Base-by-base conservation (phyloP, 2,888 invertebrate genomes). In the Aromia moschata region DNA sequence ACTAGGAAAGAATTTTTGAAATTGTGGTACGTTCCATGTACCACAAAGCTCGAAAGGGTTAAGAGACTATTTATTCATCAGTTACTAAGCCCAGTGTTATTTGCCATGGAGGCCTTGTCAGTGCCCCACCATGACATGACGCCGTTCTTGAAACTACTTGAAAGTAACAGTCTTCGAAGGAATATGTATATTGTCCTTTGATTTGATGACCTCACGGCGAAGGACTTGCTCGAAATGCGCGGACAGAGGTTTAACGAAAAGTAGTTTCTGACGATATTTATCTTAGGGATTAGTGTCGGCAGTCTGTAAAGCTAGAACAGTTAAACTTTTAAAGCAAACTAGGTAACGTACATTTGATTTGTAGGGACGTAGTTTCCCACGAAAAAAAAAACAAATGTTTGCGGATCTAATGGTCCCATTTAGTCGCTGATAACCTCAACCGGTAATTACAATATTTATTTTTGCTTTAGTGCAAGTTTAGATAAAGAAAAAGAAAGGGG, bases 181-280 rank as follows among this genome's bases (percentile, higher is more conserved):
- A n/a, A n/a, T n/a, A n/a, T n/a, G n/a, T n/a, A n/a, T n/a, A n/a
- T n/a, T n/a, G n/a, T n/a, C n/a, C n/a, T n/a, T n/a, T n/a, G n/a
- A n/a, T n/a, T n/a, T n/a, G n/a, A n/a, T 25, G 25, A 25, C 25
- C 25, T 5, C 9, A 17, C 14, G 20, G 30, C 4, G 10, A 31
- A n/a, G 7, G 31, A 40, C 52, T 31, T 31, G 40, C 52, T n/a
- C 41, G 16, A 40, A 17, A 30, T 49, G 38, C 38, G 37, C 17
- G 40, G 17, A n/a, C 16, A 10, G 12, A 18, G 57, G 67, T 65
- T 65, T 65, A 65, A 51, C 49, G 51, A 37, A 63, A 61, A 67
- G 57, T 61, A 63, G 38, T 67, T 65, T 45, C 53, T 37, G 52
- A 58, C 61, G 59, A 65, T 67, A 63, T 67, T 67, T 67, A 65